A percentile compares a stretch with the other conserved stretches of the same genome.
Evolutionary conservation across 2,113 vertebrate species (phyloP).

Genomic region (Pandion haliaetus): DNA sequence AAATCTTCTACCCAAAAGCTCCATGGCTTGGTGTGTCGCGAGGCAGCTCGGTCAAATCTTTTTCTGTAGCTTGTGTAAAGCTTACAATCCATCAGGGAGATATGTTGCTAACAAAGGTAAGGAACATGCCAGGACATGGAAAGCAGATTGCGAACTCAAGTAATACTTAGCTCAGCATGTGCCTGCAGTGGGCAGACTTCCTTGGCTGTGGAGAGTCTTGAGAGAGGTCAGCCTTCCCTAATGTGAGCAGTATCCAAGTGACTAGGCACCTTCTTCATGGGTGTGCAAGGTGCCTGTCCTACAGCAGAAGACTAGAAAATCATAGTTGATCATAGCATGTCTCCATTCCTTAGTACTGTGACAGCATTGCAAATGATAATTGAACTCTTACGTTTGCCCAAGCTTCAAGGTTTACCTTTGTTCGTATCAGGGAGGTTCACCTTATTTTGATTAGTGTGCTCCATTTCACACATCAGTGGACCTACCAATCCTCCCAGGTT

Average conservation of each 20-base stretch:
- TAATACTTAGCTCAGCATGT: rapidly evolving
- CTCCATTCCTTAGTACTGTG: neutral
- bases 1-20: neutral
- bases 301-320: neutral
- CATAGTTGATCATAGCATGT: rapidly evolving
- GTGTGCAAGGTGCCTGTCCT: neutral
- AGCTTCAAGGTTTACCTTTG: neutral
- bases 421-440: neutral
- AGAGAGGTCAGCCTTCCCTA: neutral
- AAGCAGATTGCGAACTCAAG: too few species aligned
- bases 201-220: neutral
- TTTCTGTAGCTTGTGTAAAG: neutral
- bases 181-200: neutral
- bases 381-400: neutral
- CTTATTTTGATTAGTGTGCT: neutral
- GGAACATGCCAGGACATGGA: neutral
- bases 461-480: neutral
- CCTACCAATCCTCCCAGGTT: neutral
- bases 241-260: neutral
- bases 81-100: neutral
- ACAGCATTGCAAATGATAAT: neutral
- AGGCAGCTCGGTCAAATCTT: neutral
- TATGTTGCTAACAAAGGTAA: neutral
- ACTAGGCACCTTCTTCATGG: neutral
- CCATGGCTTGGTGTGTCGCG: rapidly evolving